These are phyloP conservation scores for Callyntrura guangdongensis DNA, from an alignment of 2,888 invertebrate genomes.

Conservation along the genomic window DNA sequence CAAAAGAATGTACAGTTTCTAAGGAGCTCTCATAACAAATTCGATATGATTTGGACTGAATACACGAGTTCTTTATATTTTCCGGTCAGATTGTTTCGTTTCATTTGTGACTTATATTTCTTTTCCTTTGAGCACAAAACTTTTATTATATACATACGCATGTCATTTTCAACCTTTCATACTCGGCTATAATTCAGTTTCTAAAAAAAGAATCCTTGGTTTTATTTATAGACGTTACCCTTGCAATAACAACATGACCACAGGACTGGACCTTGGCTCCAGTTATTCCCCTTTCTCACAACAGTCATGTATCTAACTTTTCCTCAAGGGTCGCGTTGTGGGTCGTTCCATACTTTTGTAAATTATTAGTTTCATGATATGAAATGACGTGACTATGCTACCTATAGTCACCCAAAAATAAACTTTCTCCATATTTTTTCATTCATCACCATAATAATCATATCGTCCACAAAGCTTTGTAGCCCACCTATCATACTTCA, in stretches of 20 bases:
- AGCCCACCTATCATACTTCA: constrained; percentile 15
- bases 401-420: background rate
- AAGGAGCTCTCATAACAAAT: no score
- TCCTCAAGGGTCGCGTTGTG: background rate
- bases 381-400: constrained; percentile 23
- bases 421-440: background rate
- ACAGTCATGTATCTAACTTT: constrained; percentile 4
- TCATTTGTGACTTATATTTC: no score
- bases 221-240: background rate
- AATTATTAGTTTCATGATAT: constrained; percentile 8
- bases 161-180: no score
- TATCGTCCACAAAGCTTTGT: background rate
- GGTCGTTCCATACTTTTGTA: background rate
- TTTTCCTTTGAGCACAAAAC: no score
- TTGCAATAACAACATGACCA: no score
- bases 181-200: no score
- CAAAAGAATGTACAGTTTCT: no score
- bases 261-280: background rate
- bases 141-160: no score
- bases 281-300: background rate
- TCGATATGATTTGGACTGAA: no score
- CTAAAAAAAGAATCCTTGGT: background rate
- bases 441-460: no score
- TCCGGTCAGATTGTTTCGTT: no score
- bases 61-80: no score